These are phyloP conservation scores for Chromoteleia sp. DNA, from an alignment of 2,888 invertebrate species.

Conservation along the genomic window DNA sequence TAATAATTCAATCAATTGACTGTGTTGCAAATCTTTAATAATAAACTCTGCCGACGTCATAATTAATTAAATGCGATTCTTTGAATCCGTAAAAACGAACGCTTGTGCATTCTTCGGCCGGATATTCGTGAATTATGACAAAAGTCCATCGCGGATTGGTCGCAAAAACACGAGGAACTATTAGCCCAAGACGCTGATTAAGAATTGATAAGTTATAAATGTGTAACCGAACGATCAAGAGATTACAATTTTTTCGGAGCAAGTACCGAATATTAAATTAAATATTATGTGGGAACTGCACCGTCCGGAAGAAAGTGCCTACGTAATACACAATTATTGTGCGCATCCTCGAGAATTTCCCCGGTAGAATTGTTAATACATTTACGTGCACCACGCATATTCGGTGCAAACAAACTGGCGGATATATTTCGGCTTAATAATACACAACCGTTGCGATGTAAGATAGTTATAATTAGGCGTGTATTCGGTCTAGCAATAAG, in stretches of 20 bases:
- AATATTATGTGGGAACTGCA: conserved; percentile 69
- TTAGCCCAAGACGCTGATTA: conserved; percentile 23
- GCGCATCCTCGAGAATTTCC: conserved; percentile 82
- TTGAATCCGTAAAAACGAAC: neutral
- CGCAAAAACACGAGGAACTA: neutral
- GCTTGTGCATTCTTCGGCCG: neutral
- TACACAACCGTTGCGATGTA: conserved; percentile 81
- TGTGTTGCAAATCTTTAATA: neutral
- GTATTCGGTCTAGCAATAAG: conserved; percentile 79
- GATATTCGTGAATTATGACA: neutral
- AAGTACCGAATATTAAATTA: conserved; percentile 56
- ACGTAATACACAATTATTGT: conserved; percentile 81
- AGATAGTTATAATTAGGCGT: conserved; percentile 84
- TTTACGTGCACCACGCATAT: conserved; percentile 73
- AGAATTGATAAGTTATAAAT: conserved; percentile 39
- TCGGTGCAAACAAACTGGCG: conserved; percentile 73
- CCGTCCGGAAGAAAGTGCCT: conserved; percentile 79
- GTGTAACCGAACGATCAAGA: conserved; percentile 22
- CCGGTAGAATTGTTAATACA: conserved; percentile 76
- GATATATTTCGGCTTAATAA: conserved; percentile 80
- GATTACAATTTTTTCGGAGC: conserved; percentile 53
- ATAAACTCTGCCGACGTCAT: neutral
- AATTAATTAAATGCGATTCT: neutral
- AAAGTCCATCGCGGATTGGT: neutral
- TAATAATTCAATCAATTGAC: conserved; percentile 6